A percentile compares a stretch with the other conserved stretches of the same genome.
Evolutionary conservation across 2,797 vertebrate genomes (phyloP).

Genomic region (Neosilurus hyrtlii): DNA sequence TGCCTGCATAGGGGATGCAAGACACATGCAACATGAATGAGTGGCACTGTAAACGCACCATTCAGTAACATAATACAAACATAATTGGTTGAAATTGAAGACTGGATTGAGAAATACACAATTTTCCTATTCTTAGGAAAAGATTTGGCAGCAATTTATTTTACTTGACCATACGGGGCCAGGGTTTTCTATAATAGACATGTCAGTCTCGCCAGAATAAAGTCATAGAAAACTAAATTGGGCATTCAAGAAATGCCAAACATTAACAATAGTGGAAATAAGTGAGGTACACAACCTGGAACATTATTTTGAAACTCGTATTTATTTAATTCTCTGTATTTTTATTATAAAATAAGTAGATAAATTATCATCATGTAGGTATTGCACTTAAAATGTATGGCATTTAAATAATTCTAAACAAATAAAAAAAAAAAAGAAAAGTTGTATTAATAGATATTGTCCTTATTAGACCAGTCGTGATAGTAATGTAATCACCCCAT

Average conservation of each 20-base stretch:
- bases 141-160: slow-evolving; percentile 36
- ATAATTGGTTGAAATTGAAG: slow-evolving; percentile 38
- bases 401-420: background rate
- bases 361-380: slow-evolving; percentile 5
- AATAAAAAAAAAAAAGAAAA: background rate
- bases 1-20: slow-evolving; percentile 64
- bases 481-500: too few species aligned
- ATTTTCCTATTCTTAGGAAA: slow-evolving; percentile 40
- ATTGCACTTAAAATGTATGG: background rate
- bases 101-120: slow-evolving; percentile 42
- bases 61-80: slow-evolving; percentile 37
- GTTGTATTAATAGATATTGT: background rate
- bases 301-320: slow-evolving; percentile 9
- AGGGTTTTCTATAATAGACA: slow-evolving; percentile 25
- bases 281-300: slow-evolving; percentile 17
- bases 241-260: slow-evolving; percentile 31
- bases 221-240: slow-evolving; percentile 41
- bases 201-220: slow-evolving; percentile 38
- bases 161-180: slow-evolving; percentile 31
- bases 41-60: slow-evolving; percentile 25
- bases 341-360: slow-evolving; percentile 13
- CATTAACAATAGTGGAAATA: slow-evolving; percentile 35
- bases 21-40: slow-evolving; percentile 23
- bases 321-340: background rate
- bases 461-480: background rate